Conservation (phyloP, 2,888 invertebrate species). For the Tenodera sinensis region DNA sequence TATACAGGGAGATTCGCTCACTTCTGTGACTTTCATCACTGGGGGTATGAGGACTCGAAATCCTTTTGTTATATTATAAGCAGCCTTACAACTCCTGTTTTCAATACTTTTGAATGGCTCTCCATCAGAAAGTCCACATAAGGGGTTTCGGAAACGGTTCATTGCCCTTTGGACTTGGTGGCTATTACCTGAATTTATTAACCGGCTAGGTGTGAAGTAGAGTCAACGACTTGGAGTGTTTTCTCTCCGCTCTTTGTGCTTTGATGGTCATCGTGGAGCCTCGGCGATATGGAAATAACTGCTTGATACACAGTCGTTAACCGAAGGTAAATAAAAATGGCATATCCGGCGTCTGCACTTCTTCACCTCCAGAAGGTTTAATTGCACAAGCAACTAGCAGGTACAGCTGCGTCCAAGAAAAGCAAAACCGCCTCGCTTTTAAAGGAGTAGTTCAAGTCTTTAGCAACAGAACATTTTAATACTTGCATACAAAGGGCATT, state of each 20-base stretch:
- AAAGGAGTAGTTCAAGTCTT: too few relatives aligned
- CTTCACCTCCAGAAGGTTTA: neutral
- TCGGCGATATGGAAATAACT: neutral
- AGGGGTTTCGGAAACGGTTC: neutral
- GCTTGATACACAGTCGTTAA: neutral
- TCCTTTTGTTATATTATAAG: too few relatives aligned
- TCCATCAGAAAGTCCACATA: too few relatives aligned
- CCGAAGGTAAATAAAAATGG: neutral
- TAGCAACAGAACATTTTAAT: too few relatives aligned
- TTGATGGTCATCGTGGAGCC: neutral
- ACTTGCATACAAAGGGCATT: too few relatives aligned
- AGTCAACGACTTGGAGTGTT: neutral
- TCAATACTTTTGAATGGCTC: neutral
- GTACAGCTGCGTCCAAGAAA: neutral
- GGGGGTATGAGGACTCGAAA: too few relatives aligned
- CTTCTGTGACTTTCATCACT: too few relatives aligned
- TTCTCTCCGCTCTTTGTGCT: neutral
- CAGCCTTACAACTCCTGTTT: neutral
- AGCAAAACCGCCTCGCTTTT: too few relatives aligned
- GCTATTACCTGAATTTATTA: neutral
- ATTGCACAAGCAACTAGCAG: neutral
- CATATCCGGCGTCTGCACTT: neutral
- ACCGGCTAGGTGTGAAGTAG: neutral
- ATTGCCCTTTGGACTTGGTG: neutral
- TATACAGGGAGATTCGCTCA: too few relatives aligned